Percentiles rank a stretch among this genome's conserved stretches.
These are phyloP conservation scores for Epistrophe eligans DNA, from an alignment of 2,888 invertebrate genomes.

Conservation along the genomic window DNA sequence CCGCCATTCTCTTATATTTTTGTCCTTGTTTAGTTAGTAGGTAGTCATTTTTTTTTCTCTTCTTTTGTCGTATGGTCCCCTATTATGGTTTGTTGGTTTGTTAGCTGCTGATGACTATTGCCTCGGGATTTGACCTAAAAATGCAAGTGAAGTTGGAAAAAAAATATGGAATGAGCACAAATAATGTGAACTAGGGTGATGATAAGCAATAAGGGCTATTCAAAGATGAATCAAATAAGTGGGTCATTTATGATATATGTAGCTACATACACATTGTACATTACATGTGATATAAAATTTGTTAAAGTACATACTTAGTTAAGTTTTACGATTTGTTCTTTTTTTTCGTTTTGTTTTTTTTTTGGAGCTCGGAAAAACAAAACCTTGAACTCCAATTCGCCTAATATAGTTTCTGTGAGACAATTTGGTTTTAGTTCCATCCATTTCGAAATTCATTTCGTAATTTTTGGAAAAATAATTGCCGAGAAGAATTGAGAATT, in stretches of 20 bases:
- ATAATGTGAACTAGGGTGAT: conserved; percentile 29
- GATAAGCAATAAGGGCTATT: conserved; percentile 15
- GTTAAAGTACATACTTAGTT: background rate
- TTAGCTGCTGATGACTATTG: conserved; percentile 43
- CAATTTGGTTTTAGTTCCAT: too few species aligned
- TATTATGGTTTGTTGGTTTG: conserved; percentile 20
- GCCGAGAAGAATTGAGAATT: too few species aligned
- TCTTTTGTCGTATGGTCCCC: conserved; percentile 22
- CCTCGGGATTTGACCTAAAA: conserved; percentile 67
- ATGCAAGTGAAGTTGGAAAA: conserved; percentile 53
- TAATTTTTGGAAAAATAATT: too few species aligned
- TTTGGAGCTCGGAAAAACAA: background rate
- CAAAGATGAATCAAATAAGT: conserved; percentile 18
- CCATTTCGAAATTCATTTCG: too few species aligned
- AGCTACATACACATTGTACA: too few species aligned
- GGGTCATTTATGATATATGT: background rate
- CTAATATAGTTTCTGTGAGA: background rate
- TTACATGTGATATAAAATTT: too few species aligned
- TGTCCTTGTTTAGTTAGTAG: conserved; percentile 33
- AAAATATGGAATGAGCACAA: background rate
- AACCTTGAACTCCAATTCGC: background rate
- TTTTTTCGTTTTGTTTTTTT: background rate
- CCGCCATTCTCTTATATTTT: conserved; percentile 17
- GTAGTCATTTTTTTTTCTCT: conserved; percentile 19
- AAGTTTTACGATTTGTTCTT: background rate